Evolutionary conservation across 1,140 invertebrate species (phyloP).

Genomic region (Dufourea novaeangliae): DNA sequence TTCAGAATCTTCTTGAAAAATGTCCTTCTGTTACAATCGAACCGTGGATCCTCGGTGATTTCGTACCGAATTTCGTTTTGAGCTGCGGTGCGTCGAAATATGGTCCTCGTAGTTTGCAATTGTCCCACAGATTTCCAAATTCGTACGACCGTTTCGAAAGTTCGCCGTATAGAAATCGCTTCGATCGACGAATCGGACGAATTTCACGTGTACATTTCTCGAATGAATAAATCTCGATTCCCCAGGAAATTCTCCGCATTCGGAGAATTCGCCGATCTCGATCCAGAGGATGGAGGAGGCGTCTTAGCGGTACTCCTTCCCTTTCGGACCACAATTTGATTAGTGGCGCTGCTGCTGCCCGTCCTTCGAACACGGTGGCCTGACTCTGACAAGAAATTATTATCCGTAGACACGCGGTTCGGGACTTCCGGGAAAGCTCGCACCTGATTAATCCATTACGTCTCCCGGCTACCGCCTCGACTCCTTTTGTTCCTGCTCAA

Average conservation of each 20-base stretch:
- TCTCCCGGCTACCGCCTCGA: conserved; percentile 17
- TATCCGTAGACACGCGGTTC: conserved; percentile 38
- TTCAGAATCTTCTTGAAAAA: not conserved
- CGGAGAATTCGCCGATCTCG: too few relatives aligned
- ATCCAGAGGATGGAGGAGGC: not conserved
- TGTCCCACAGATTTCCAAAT: too few relatives aligned
- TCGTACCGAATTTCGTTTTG: too few relatives aligned
- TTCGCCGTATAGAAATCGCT: too few relatives aligned
- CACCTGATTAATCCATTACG: conserved; percentile 65
- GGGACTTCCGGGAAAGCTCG: conserved; percentile 28
- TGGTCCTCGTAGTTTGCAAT: too few relatives aligned
- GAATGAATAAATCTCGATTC: too few relatives aligned
- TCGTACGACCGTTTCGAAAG: not conserved
- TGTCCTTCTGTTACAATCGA: too few relatives aligned
- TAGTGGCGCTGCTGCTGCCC: not conserved
- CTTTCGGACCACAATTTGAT: conserved; percentile 3
- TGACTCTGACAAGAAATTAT: conserved; percentile 38
- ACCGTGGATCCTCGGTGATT: too few relatives aligned
- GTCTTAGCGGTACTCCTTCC: not conserved
- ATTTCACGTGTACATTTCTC: too few relatives aligned
- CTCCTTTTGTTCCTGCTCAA: conserved; percentile 52
- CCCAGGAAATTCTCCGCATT: too few relatives aligned
- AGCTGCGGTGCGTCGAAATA: too few relatives aligned
- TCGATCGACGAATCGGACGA: not conserved
- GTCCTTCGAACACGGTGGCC: not conserved